Evolutionary conservation across 2,888 invertebrate species (phyloP), one percentile per base, ranked within the genome.

Genomic region (Zonitis immaculata): DNA sequence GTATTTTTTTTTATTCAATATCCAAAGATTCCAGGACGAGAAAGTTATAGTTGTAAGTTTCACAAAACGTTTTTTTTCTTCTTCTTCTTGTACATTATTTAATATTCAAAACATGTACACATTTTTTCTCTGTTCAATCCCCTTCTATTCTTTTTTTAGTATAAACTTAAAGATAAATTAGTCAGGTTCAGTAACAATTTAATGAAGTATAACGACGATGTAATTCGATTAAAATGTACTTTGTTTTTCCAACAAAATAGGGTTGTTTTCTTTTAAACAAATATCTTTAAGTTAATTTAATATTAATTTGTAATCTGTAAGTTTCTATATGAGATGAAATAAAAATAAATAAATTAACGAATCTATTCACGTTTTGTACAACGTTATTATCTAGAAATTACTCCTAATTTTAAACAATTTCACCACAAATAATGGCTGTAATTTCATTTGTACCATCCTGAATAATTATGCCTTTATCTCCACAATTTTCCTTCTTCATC

Each of bases 181-280:
- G 39, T 18, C 39, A 39, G 39, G 39, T 18, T 18, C 39, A 39
- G 39, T 18, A 39, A 39, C 39, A 39, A 11, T 39, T 39, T 39
- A 39, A 39, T 39, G 39, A 39, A 39, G 39, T 39, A n/a, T n/a
- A 39, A 39, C 39, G 39, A 39, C 39, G 18, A 39, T 39, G 16
- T 39, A 39, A 39, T 39, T 39, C 18, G 39, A 39, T 39, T 39
- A 39, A 39, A 39, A 39, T 18, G 39, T 18, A 18, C 39, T 39
- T 39, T 39, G 18, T 39, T 39, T 39, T n/a, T n/a, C n/a, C 22
- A 9, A 18, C 11, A 39, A 39, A 39, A 39, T 39, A 18, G 18
- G 7, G 39, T 39, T 39, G 18, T 39, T 39, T 39, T 39, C 11
- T 18, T 28, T 11, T 39, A 16, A 8, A 39, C 18, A 39, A 39